These are phyloP conservation scores for Eulemur albifrons DNA, from an alignment of 2,797 vertebrate genomes.

Conservation along the genomic window DNA sequence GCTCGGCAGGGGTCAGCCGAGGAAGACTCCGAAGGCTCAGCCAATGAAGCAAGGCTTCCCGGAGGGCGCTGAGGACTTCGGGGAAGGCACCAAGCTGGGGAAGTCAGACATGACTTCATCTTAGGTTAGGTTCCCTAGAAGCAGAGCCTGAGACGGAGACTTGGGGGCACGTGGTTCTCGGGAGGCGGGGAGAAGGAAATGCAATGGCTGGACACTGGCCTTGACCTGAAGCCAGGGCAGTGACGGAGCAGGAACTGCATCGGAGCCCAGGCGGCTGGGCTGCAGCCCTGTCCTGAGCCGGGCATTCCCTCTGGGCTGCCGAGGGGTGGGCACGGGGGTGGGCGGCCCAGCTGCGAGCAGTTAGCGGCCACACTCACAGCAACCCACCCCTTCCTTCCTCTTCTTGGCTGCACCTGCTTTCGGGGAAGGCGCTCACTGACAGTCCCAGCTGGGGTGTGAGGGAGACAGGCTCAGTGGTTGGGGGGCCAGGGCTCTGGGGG, in stretches of 20 bases:
- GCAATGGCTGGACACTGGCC: background rate
- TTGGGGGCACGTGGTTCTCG: accelerated
- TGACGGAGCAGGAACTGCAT: background rate
- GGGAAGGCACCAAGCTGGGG: background rate
- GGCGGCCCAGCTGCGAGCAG: background rate
- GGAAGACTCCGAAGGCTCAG: background rate
- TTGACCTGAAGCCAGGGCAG: background rate
- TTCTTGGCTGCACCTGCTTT: background rate
- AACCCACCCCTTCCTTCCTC: background rate
- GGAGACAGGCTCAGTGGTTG: background rate
- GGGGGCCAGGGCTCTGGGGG: background rate
- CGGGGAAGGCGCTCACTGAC: background rate
- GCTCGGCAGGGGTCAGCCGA: background rate
- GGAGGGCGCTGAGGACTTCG: background rate
- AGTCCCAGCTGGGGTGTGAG: accelerated
- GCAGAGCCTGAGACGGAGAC: background rate
- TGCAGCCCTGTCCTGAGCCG: background rate
- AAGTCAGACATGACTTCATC: background rate
- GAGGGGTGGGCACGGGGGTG: too few relatives aligned
- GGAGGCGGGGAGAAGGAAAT: too few relatives aligned
- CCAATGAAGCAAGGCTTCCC: background rate
- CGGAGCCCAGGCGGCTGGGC: background rate
- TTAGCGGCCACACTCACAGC: background rate
- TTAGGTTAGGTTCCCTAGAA: background rate
- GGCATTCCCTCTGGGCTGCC: background rate